phyloP scores from a whole-genome alignment of 2,888 invertebrate species.

The Erannis defoliaria region DNA sequence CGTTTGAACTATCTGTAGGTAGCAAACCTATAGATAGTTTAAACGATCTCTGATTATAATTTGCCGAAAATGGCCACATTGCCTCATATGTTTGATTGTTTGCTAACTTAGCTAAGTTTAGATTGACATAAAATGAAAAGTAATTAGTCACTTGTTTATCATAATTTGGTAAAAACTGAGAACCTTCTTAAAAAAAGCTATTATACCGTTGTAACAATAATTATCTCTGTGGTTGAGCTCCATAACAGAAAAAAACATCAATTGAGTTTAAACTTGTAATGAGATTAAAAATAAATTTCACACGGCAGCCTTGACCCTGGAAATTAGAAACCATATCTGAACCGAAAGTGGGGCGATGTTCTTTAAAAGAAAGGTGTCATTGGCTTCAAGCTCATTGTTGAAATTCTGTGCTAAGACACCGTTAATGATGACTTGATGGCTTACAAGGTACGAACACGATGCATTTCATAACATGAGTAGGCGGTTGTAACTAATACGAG shows the following conservation, averaged over 20 bases:
- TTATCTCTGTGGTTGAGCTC: neutral
- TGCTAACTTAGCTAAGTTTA: too few relatives aligned
- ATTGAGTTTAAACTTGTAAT: slow-evolving; percentile 3
- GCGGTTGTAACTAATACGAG: slow-evolving; percentile 24
- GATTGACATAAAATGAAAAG: too few relatives aligned
- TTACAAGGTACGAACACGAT: slow-evolving; percentile 26
- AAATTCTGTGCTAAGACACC: slow-evolving; percentile 33
- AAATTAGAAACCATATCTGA: slow-evolving; percentile 45
- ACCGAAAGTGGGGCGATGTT: slow-evolving; percentile 25
- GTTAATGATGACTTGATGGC: slow-evolving; percentile 30
- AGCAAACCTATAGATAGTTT: too few relatives aligned
- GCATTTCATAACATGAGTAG: slow-evolving; percentile 31
- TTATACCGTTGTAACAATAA: neutral
- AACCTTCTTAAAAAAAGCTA: neutral
- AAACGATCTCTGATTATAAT: too few relatives aligned
- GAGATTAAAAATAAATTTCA: slow-evolving; percentile 25
- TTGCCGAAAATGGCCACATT: too few relatives aligned
- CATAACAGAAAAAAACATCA: neutral
- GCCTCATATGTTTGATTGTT: too few relatives aligned
- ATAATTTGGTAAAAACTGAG: too few relatives aligned
- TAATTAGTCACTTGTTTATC: too few relatives aligned
- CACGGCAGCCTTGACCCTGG: slow-evolving; percentile 40
- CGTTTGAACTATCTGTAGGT: too few relatives aligned
- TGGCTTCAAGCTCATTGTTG: slow-evolving; percentile 26
- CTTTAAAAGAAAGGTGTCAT: slow-evolving; percentile 37